phyloP scores from a whole-genome alignment of 2,113 vertebrate species.

The Etheostoma spectabile region DNA sequence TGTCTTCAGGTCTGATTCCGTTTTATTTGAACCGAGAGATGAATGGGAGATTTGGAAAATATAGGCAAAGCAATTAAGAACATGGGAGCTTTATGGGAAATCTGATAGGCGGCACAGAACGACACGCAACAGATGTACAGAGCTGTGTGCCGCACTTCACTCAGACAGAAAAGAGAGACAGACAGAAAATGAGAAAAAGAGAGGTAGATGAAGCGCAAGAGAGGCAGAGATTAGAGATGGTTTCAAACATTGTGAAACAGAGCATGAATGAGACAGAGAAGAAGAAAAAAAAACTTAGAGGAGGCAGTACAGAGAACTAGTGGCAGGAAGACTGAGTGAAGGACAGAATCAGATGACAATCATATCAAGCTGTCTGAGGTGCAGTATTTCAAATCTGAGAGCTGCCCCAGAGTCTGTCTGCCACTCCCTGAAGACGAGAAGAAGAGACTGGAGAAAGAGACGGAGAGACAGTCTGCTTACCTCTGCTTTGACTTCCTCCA shows the following conservation, averaged over 20 bases:
- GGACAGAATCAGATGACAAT: slow-evolving; percentile 51
- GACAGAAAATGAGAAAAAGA: slow-evolving; percentile 52
- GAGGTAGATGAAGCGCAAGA: slow-evolving; percentile 59
- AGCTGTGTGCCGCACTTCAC: slow-evolving; percentile 67
- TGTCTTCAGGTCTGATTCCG: background rate
- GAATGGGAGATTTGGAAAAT: slow-evolving; percentile 23
- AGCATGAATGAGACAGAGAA: slow-evolving; percentile 31
- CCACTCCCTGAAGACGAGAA: slow-evolving; percentile 69
- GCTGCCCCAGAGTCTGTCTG: slow-evolving; percentile 54
- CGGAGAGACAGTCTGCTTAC: slow-evolving; percentile 80
- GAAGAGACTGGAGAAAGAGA: slow-evolving; percentile 25
- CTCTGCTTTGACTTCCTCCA: slow-evolving; percentile 90
- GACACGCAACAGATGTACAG: slow-evolving; percentile 82
- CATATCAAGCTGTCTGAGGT: slow-evolving; percentile 46
- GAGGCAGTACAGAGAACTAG: slow-evolving; percentile 12
- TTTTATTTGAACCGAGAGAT: background rate
- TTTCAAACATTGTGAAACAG: slow-evolving; percentile 46
- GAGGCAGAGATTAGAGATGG: slow-evolving; percentile 63
- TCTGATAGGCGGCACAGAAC: slow-evolving; percentile 64
- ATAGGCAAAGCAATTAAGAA: slow-evolving; percentile 42
- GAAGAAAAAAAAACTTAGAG: slow-evolving; percentile 25
- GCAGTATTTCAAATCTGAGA: slow-evolving; percentile 56
- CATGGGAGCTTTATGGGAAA: slow-evolving; percentile 55
- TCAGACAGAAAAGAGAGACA: slow-evolving; percentile 41
- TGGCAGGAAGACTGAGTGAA: slow-evolving; percentile 34